Base-by-base conservation (phyloP, 2,888 invertebrate species). In the Belgica antarctica region DNA sequence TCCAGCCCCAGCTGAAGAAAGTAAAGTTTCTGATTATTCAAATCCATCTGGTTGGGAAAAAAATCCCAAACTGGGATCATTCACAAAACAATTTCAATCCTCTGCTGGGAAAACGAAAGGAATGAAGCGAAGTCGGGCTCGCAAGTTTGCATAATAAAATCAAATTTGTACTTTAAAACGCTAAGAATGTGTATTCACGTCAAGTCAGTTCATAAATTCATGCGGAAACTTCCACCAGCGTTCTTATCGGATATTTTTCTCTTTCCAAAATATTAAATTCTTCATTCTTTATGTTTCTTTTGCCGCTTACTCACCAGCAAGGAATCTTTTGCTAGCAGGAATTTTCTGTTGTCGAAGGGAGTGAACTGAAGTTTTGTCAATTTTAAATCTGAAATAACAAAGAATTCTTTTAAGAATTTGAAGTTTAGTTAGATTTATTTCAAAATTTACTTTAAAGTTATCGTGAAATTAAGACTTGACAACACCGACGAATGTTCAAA, bases 101-200 rank as follows among this genome's bases (percentile, higher is more conserved):
- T 41, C 41, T 2, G n/a, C 10, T 10, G 31, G 10, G 25, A 59
- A 17, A n/a, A 24, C 2, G 22, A 61, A 61, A 8, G 28, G 52
- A 52, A 52, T n/a, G n/a, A n/a, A n/a, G n/a, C n/a, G n/a, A 62
- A 19, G 22, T 10, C 28, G 62, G 22, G 15, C 24, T 12, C 22
- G 12, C 19, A 63, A 41, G 24, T 63, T 63, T 63, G n/a, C 63
- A 63, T 63, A 63, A 63, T 63, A 63, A 63, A 63, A 63, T 41
- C 63, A 63, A 63, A 63, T 63, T 63, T 63, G 41, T 41, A 36
- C 22, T 34, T 41, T 19, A 22, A n/a, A 31, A 41, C 24, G 34
- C 7, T 19, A 17, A 46, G 41, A 41, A 65, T 59, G 25, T 59
- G 8, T 59, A 59, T 59, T 59, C 59, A 59, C 25, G 59, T 25